Conservation (phyloP, 1,140 invertebrate species). For the Microplitis mediator region DNA sequence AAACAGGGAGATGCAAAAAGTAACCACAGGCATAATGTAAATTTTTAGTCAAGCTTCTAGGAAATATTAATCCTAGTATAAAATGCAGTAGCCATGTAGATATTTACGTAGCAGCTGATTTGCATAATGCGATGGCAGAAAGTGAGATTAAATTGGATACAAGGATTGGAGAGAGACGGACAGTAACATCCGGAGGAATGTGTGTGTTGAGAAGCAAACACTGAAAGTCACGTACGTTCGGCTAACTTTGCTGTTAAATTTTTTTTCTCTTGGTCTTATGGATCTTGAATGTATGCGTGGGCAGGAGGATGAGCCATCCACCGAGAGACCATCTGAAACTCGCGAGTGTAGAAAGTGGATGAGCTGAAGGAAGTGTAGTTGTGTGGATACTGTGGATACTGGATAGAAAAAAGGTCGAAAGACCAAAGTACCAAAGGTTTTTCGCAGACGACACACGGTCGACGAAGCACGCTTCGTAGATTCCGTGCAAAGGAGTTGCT, state of each 20-base stretch:
- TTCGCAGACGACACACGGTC: constrained; percentile 12
- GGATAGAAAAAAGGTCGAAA: background rate
- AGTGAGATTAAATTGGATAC: background rate
- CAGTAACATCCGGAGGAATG: background rate
- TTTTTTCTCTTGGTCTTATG: background rate
- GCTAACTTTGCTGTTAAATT: constrained; percentile 5
- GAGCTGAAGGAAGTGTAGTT: background rate
- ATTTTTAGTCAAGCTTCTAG: no score
- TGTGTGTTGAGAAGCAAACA: background rate
- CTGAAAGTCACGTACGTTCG: background rate
- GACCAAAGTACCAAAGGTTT: background rate
- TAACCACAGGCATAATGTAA: no score
- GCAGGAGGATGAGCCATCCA: no score
- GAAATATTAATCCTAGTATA: background rate
- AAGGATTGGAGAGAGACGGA: background rate
- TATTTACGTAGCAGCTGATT: constrained; percentile 1
- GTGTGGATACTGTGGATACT: no score
- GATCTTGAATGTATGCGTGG: no score
- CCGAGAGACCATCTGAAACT: background rate
- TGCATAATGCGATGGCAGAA: background rate
- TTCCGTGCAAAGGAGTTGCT: constrained; percentile 4
- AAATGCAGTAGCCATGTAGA: background rate
- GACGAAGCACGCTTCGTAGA: constrained; percentile 13
- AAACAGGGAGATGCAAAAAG: background rate
- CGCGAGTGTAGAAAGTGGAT: background rate